Evolutionary conservation across 2,888 invertebrate genomes (phyloP), one percentile per base, ranked within the genome.

Genomic region (Oligia fasciuncula): DNA sequence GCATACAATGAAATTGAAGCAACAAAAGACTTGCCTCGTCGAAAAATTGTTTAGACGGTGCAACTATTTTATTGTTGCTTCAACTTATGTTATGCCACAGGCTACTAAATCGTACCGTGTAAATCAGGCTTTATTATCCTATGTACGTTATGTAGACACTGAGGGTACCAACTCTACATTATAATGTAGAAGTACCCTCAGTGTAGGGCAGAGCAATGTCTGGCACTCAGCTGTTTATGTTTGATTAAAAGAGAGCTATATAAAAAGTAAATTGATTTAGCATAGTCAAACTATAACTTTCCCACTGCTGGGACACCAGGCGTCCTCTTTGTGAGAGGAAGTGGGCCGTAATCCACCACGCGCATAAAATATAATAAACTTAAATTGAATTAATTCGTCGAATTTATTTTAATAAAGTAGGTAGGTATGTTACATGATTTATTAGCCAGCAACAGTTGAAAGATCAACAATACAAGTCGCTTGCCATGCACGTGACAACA

Each of bases 401-500:
- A 23, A 17, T 73, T 11, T n/a, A 23, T 35, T 29, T 51, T 2
- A 29, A 35, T 13, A 29, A 6, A 4, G 11, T 68, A 46, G 11
- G 1, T n/a, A 17, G 11, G 1, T n/a, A 17, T 8, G 8, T 19
- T 23, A 57, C 67, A 68, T 29, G 11, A 68, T 17, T 29, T 29
- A 29, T 51, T 69, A 35, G 29, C 23, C 35, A 74, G 54, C 19
- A 73, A 69, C 63, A 46, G 14, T n/a, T 9, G 23, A 54, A 68
- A 71, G 8, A 75, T 29, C 29, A 72, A 51, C 29, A 72, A 51
- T 14, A 43, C 6, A 49, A 75, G 2, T 29, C 23, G 49, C 29
- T 68, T 49, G 19, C 14, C 6, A 1, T 46, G 35, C 83, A 65
- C 88, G 89, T 87, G 88, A 81, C 79, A 78, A 69, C 51, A 70